Conservation (phyloP, 2,888 invertebrate genomes). For the Nemoura dubitans region DNA sequence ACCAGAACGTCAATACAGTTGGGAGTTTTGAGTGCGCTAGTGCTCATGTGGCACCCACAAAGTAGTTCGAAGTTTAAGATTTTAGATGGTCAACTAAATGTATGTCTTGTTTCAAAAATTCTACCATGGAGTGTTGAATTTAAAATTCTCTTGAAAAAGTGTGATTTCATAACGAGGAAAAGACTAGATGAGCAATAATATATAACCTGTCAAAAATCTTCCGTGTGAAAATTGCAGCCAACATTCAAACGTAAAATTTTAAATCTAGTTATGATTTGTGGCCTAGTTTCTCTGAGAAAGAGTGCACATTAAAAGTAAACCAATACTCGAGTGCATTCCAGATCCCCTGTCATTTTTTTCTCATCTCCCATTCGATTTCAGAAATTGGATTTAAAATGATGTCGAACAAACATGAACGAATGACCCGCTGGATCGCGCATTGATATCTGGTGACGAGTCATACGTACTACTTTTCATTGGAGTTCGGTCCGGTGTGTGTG, state of each 20-base stretch:
- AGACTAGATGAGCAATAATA: not conserved
- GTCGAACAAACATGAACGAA: not conserved
- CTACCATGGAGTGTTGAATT: no score
- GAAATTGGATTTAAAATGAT: not conserved
- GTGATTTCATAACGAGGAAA: no score
- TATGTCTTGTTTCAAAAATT: no score
- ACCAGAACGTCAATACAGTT: not conserved
- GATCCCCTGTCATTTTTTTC: no score
- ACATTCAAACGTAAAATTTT: not conserved
- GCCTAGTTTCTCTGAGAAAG: no score
- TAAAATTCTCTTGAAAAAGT: no score
- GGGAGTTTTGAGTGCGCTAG: no score
- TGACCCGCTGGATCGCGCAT: constrained; percentile 30
- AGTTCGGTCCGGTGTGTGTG: constrained; percentile 42
- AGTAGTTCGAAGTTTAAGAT: not conserved
- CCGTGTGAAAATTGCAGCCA: not conserved
- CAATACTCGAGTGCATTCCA: no score
- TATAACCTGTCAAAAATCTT: not conserved
- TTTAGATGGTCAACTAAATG: no score
- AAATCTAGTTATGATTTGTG: not conserved
- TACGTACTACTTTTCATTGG: constrained; percentile 44
- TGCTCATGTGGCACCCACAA: not conserved
- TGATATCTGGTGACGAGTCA: constrained; percentile 30
- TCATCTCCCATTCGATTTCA: not conserved
- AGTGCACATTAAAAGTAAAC: no score